Base-by-base conservation (phyloP, 92 coral and sea anemone species). In the Pocillopora meandrina region DNA sequence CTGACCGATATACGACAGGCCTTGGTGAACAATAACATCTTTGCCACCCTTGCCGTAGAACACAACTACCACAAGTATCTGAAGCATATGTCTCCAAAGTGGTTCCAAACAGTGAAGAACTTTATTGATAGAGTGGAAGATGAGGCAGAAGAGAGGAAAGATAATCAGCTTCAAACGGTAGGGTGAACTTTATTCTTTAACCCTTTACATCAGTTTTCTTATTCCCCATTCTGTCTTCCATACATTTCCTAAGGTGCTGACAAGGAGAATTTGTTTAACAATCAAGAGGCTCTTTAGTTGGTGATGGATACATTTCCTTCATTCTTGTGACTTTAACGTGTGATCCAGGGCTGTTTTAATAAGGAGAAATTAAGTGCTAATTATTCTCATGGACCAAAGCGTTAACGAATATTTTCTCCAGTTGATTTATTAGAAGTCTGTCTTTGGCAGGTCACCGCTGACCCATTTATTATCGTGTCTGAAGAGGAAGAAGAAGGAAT, bases 1-100 rank as follows among this genome's bases (percentile, higher is more conserved):
- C 81, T 96, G 75, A 96, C 99, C 26, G 98, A 94, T 60, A 80
- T 96, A 52, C 95, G 99, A 52, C 98, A 95, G 81, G 99, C 99
- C 9, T 79, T 96, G 82, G 99, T 96, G 36, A 96, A 96, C 81
- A 96, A 96, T 83, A 94, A 96, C 89, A 96, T 92, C 74, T 96
- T 96, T 65, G 99, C 99, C 59, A 82, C 89, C 71, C 91, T 94
- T 67, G 98, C 99, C 17, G 97, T 96, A 12, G 80, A 92, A 19
- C 61, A 94, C 77, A 86, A 87, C 61, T 96, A 76, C 66, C 93
- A 96, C 88, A 89, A 91, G 84, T 87, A 87, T 55, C 78, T 96
- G 71, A 93, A 92, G 61, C 91, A 94, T 72, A 94, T 92, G 79
- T 96, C 99, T 15, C 98, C 99, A 1, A 36, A 65, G 65, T 91